Base-by-base conservation (phyloP, 2,797 vertebrate species). In the Astyanax mexicanus region DNA sequence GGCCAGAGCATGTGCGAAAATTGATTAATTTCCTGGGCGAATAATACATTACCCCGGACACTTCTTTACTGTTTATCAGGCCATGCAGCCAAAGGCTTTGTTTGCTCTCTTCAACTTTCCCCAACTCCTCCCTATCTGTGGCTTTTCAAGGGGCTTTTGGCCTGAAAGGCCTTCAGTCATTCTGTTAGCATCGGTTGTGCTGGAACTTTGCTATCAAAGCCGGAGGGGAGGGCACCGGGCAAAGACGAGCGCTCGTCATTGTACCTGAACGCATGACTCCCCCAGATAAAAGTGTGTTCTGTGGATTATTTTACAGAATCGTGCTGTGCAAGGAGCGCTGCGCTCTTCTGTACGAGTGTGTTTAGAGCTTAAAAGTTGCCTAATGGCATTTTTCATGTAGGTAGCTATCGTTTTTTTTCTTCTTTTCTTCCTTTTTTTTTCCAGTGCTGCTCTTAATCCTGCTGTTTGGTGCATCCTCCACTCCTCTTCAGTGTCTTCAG, bases 21-120 rank as follows among this genome's bases (percentile, higher is more conserved):
- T 83, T 87, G 84, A 87, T 89, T 88, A 89, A 89, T 87, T 89
- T 85, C 81, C 78, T 82, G 72, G 69, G 80, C 78, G 80, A 88
- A 89, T 84, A 86, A 88, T 81, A 81, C 85, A 85, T 85, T 84
- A 79, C 83, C 77, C 71, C 44, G 82, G 85, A 85, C 83, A 83
- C 84, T 85, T 86, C 83, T 83, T 87, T 78, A 83, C 75, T 81
- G 85, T 88, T 90, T 87, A 86, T 91, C 86, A 81, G 84, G 74
- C 82, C 80, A 83, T 58, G 81, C 82, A 84, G 86, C 87, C 84
- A 83, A 81, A 73, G 86, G 81, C 84, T 88, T 88, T 90, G 88
- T 89, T 88, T 84, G 79, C 81, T 82, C 79, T 82, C 74, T 86
- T 81, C 74, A 87, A 88, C 84, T 84, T 83, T 82, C 45, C 35